phyloP scores from a whole-genome alignment of 1,140 invertebrate species.

The Diabrotica undecimpunctata region DNA sequence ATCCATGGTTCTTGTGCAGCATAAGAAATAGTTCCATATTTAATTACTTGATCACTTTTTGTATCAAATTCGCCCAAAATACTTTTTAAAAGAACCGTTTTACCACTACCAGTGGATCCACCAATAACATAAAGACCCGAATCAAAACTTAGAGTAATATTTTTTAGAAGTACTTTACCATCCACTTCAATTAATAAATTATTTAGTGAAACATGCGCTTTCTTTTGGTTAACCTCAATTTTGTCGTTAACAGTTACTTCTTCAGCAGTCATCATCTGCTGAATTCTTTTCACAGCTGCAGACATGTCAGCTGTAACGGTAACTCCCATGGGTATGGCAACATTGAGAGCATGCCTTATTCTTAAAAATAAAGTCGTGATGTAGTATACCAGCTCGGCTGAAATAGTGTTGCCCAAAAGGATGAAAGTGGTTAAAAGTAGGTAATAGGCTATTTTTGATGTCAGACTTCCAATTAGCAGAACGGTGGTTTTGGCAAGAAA shows the following conservation, averaged over 20 bases:
- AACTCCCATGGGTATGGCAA: constrained; percentile 68
- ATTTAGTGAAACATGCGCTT: constrained; percentile 24
- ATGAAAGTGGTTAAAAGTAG: constrained; percentile 67
- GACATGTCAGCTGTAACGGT: constrained; percentile 52
- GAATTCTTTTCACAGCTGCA: constrained; percentile 25
- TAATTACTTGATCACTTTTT: constrained; percentile 54
- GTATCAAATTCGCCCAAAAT: constrained; percentile 69
- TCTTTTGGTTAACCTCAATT: constrained; percentile 11
- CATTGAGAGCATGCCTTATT: constrained; percentile 66
- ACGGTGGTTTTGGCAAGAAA: constrained; percentile 25
- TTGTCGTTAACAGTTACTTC: constrained; percentile 14
- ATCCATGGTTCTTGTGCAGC: constrained; percentile 70
- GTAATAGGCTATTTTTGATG: constrained; percentile 56
- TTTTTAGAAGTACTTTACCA: constrained; percentile 52
- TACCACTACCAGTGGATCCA: constrained; percentile 77
- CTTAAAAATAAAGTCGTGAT: constrained; percentile 71
- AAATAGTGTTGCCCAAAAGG: constrained; percentile 60
- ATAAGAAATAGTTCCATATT: constrained; percentile 62
- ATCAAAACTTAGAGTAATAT: constrained; percentile 56
- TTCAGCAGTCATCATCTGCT: constrained; percentile 23
- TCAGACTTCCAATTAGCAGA: constrained; percentile 50
- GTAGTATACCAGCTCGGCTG: constrained; percentile 72
- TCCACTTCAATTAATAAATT: constrained; percentile 19
- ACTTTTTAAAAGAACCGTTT: constrained; percentile 67
- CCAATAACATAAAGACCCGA: constrained; percentile 65